These are phyloP conservation scores for Papilio glaucus DNA, from an alignment of 1,140 invertebrate genomes.

Conservation along the genomic window DNA sequence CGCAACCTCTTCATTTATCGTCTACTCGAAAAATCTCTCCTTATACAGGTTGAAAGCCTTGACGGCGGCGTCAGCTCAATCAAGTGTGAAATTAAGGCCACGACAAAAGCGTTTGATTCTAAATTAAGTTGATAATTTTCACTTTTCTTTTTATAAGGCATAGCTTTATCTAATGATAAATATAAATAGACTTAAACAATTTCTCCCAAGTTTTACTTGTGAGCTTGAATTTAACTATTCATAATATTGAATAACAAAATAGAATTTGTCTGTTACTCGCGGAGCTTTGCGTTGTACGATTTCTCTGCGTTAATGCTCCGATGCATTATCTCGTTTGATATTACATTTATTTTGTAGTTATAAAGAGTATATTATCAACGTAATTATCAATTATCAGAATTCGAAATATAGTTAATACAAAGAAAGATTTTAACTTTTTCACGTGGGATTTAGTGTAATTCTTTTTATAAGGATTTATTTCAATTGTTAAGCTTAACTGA, in stretches of 20 bases:
- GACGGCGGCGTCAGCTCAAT: slow-evolving; percentile 30
- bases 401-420: too few relatives aligned
- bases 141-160: too few relatives aligned
- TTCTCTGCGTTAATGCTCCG: background rate
- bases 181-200: too few relatives aligned
- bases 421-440: too few relatives aligned
- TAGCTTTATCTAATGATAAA: too few relatives aligned
- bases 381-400: background rate
- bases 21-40: slow-evolving; percentile 26
- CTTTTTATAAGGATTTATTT: too few relatives aligned
- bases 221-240: background rate
- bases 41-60: slow-evolving; percentile 31
- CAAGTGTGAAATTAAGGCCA: slow-evolving; percentile 28
- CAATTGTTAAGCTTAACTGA: too few relatives aligned
- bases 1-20: slow-evolving; percentile 30
- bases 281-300: background rate
- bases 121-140: too few relatives aligned
- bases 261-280: too few relatives aligned
- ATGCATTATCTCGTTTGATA: background rate
- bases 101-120: background rate
- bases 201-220: too few relatives aligned
- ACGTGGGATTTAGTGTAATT: too few relatives aligned
- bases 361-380: background rate
- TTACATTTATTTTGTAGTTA: background rate
- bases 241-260: too few relatives aligned